Conservation (phyloP, 2,888 invertebrate species). For the Imbricaverruca yamaguchii region DNA sequence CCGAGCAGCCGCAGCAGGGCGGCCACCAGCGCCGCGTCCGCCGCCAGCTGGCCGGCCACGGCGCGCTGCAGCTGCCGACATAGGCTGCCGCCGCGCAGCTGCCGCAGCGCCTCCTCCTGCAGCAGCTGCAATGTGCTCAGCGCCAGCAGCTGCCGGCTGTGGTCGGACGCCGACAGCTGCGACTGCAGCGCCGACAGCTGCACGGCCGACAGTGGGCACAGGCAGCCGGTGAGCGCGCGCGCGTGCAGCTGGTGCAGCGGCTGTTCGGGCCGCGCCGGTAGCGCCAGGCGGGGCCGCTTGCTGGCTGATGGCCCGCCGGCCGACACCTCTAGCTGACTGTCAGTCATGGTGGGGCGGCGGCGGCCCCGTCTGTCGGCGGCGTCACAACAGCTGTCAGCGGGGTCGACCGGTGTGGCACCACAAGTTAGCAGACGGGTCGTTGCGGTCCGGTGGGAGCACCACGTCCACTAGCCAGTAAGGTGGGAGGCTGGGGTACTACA, state of each 20-base stretch:
- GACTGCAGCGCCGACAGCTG: slow-evolving; percentile 4
- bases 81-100: slow-evolving; percentile 18
- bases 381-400: too few relatives aligned
- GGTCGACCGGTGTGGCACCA: too few relatives aligned
- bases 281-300: slow-evolving; percentile 3
- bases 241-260: not conserved
- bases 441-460: too few relatives aligned
- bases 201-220: slow-evolving; percentile 5
- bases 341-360: not conserved
- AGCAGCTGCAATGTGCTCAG: slow-evolving; percentile 19
- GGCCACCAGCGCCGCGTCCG: not conserved
- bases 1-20: slow-evolving; percentile 14
- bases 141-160: slow-evolving; percentile 14
- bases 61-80: slow-evolving; percentile 16
- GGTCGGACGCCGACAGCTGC: not conserved
- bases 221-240: slow-evolving; percentile 6
- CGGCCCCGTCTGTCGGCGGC: too few relatives aligned
- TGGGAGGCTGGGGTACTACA: too few relatives aligned
- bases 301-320: not conserved
- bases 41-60: not conserved
- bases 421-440: too few relatives aligned
- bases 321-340: not conserved
- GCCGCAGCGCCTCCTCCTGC: slow-evolving; percentile 20
- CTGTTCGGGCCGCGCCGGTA: not conserved
- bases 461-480: too few relatives aligned